Evolutionary conservation across 2,888 invertebrate species (phyloP).

Genomic region (Hydrotaea diabolus): DNA sequence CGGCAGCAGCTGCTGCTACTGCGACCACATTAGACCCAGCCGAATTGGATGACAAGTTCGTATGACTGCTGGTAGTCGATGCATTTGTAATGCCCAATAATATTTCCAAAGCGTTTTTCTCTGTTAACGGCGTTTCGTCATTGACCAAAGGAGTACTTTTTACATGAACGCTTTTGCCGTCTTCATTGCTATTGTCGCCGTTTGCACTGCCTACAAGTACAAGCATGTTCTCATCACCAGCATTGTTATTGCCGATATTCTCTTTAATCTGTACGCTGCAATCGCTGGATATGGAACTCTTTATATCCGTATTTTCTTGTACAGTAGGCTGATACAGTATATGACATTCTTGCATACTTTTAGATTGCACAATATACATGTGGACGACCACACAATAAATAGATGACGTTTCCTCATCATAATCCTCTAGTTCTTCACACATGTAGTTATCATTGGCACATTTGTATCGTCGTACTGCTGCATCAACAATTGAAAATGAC

Average conservation of each 20-base stretch:
- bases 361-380: slow-evolving; percentile 92
- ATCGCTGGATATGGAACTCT: slow-evolving; percentile 72
- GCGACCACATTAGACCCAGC: slow-evolving; percentile 71
- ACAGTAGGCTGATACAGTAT: slow-evolving; percentile 84
- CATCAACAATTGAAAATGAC: slow-evolving; percentile 93
- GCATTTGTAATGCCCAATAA: slow-evolving; percentile 71
- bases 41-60: slow-evolving; percentile 59
- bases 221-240: slow-evolving; percentile 38
- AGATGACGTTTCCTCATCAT: slow-evolving; percentile 83
- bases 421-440: slow-evolving; percentile 84
- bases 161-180: not conserved
- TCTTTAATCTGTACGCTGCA: slow-evolving; percentile 38
- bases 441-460: slow-evolving; percentile 80
- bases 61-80: slow-evolving; percentile 19
- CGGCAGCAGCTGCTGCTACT: slow-evolving; percentile 71
- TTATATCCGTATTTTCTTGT: slow-evolving; percentile 73
- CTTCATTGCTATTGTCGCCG: slow-evolving; percentile 57
- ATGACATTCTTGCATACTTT: slow-evolving; percentile 89
- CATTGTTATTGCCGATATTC: slow-evolving; percentile 33
- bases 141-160: slow-evolving; percentile 68
- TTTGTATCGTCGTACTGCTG: slow-evolving; percentile 83
- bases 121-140: slow-evolving; percentile 62
- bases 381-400: slow-evolving; percentile 82
- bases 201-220: slow-evolving; percentile 16
- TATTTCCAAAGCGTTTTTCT: slow-evolving; percentile 71